A percentile compares a stretch with the other conserved stretches of the same genome.
These are phyloP conservation scores for Drosophila maculinotata DNA, from an alignment of 2,888 invertebrate species.

Conservation along the genomic window DNA sequence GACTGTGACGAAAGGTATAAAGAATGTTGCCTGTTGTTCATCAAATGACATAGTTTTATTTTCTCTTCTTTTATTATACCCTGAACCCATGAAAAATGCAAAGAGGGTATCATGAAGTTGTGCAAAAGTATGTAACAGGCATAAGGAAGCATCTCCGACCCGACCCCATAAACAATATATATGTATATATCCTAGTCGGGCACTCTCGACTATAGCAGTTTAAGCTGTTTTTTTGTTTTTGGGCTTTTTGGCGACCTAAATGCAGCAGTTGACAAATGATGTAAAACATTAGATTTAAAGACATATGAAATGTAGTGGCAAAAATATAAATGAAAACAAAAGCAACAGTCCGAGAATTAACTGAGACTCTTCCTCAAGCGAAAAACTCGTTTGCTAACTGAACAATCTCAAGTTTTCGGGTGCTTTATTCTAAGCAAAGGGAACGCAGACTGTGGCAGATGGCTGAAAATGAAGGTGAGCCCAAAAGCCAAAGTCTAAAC, in stretches of 20 bases:
- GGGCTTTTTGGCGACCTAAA: slow-evolving; percentile 37
- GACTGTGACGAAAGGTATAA: slow-evolving; percentile 47
- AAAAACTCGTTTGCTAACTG: slow-evolving; percentile 37
- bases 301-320: background rate
- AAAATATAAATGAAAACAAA: too few species aligned
- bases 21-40: slow-evolving; percentile 46
- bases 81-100: too few species aligned
- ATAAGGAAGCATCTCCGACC: too few species aligned
- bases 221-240: slow-evolving; percentile 17
- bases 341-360: background rate
- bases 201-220: background rate
- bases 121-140: too few species aligned
- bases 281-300: slow-evolving; percentile 14
- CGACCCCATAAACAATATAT: too few species aligned
- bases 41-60: slow-evolving; percentile 50
- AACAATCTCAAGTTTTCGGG: slow-evolving; percentile 10
- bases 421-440: slow-evolving; percentile 45
- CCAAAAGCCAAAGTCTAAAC: slow-evolving; percentile 54
- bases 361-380: slow-evolving; percentile 25
- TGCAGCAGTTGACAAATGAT: slow-evolving; percentile 47
- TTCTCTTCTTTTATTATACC: slow-evolving; percentile 26
- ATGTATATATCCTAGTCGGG: too few species aligned
- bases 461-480: slow-evolving; percentile 45
- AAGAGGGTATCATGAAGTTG: background rate
- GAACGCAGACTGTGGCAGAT: slow-evolving; percentile 10